Base-by-base conservation (phyloP, 2,797 vertebrate genomes). In the Arctocebus calabarensis region DNA sequence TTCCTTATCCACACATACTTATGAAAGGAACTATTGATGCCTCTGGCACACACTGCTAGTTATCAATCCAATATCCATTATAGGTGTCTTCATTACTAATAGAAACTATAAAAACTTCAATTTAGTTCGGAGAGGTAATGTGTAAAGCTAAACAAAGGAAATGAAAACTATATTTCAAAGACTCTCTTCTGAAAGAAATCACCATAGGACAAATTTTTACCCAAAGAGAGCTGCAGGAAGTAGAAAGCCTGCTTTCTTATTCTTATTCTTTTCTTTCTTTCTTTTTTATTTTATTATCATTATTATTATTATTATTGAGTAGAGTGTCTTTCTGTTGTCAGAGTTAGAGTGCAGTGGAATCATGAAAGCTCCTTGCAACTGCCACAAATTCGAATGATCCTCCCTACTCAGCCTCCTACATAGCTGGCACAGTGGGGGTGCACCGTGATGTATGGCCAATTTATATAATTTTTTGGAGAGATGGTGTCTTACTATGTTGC, bases 121-220 rank as follows among this genome's bases (percentile, higher is more conserved):
- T 96, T 94, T 90, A 43, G 57, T 79, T 94, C 40, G 59, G 23
- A 88, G 45, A 86, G 25, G 57, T 48, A 75, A 88, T 75, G 74
- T 59, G 45, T 57, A 88, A 70, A 85, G 64, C 74, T 88, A 91
- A 95, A 94, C 79, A 95, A 88, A 96, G 88, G 90, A 91, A 97
- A 96, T 91, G 79, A 94, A 83, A 84, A 68, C 62, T 74, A 55
- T 95, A 88, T 86, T 88, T 96, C 91, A 95, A 66, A 70, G 48
- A 14, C 20, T 64, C 4, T 79, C 43, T 89, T 91, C 59, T 32
- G 40, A 78, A 37, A 77, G 64, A 40, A 7, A 77, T 55, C 83
- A 86, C 89, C 52, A 45, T 52, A 52, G 37, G 74, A 78, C 83
- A 87, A 74, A 48, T 22, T 70, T 86, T 90, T 57, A 57, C 12